Evolutionary conservation across 2,888 invertebrate species (phyloP).

Genomic region (Tetragonisca angustula): DNA sequence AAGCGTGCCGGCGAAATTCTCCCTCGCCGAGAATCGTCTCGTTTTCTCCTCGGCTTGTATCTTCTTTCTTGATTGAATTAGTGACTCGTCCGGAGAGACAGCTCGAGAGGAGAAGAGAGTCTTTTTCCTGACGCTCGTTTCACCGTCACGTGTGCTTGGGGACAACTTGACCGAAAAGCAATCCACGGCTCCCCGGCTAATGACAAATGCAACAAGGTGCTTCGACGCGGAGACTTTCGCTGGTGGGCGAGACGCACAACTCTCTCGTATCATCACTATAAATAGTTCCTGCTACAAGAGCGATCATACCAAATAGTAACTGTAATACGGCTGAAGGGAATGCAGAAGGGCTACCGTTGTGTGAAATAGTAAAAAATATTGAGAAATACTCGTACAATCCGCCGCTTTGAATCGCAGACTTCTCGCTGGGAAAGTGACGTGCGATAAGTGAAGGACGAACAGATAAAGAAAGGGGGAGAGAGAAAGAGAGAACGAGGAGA

Average conservation of each 20-base stretch:
- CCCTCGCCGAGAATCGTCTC: slow-evolving; percentile 22
- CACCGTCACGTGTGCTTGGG: too few relatives aligned
- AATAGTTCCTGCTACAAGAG: slow-evolving; percentile 81
- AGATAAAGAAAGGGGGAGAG: slow-evolving; percentile 15
- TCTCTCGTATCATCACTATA: slow-evolving; percentile 52
- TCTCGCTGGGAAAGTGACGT: slow-evolving; percentile 59
- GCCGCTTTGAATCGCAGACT: slow-evolving; percentile 34
- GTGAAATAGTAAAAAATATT: slow-evolving; percentile 19
- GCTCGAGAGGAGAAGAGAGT: not conserved
- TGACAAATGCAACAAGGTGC: slow-evolving; percentile 23
- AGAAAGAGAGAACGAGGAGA: slow-evolving; percentile 2
- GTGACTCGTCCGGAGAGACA: slow-evolving; percentile 13
- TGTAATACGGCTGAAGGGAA: slow-evolving; percentile 55
- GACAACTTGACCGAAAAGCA: slow-evolving; percentile 5
- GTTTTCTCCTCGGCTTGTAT: slow-evolving; percentile 22
- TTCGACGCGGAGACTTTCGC: slow-evolving; percentile 45
- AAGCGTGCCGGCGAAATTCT: slow-evolving; percentile 52
- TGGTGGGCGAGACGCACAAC: slow-evolving; percentile 41
- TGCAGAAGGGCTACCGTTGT: slow-evolving; percentile 21
- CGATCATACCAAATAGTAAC: slow-evolving; percentile 81
- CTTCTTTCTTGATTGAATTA: slow-evolving; percentile 27
- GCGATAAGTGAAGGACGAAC: slow-evolving; percentile 10
- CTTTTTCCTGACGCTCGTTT: too few relatives aligned
- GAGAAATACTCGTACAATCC: slow-evolving; percentile 26
- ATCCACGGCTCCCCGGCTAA: slow-evolving; percentile 13